Percentiles rank a stretch among this genome's conserved stretches.
Conservation (phyloP, 1,140 invertebrate species). For the Apis laboriosa region DNA sequence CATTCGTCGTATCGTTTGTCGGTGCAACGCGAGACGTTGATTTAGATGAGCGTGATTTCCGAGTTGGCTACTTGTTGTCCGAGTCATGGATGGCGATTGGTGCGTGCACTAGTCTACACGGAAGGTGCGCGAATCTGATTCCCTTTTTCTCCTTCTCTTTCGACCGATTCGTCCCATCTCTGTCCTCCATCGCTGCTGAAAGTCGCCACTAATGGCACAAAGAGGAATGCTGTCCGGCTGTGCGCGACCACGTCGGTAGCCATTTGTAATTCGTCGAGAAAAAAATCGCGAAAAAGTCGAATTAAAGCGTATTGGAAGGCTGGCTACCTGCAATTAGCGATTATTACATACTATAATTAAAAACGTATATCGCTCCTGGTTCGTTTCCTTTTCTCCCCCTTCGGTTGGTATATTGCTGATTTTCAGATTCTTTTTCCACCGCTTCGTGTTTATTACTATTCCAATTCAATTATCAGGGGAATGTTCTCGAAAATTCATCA, state of each 20-base stretch:
- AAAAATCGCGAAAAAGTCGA: conserved; percentile 74
- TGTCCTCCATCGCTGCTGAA: conserved; percentile 65
- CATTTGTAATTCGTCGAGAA: conserved; percentile 77
- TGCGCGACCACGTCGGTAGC: conserved; percentile 74
- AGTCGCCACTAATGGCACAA: conserved; percentile 79
- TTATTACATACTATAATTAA: conserved; percentile 74
- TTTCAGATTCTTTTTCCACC: not conserved
- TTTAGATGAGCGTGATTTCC: conserved; percentile 75
- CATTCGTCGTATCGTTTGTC: conserved; percentile 56
- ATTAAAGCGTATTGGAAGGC: conserved; percentile 77
- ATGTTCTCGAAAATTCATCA: not conserved
- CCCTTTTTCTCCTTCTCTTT: conserved; percentile 45
- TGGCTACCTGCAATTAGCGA: conserved; percentile 73
- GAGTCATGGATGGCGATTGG: conserved; percentile 58
- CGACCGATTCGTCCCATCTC: conserved; percentile 20
- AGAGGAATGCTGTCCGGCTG: conserved; percentile 78
- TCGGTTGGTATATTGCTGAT: not conserved
- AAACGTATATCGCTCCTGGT: conserved; percentile 55
- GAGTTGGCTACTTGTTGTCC: conserved; percentile 72
- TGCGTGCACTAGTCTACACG: conserved; percentile 42
- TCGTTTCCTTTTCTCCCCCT: not conserved
- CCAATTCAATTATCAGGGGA: conserved; percentile 22
- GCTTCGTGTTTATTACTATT: not conserved
- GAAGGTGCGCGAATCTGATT: conserved; percentile 57
- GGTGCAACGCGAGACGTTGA: conserved; percentile 70